These are phyloP conservation scores for Carassius carassius DNA, from an alignment of 2,113 vertebrate genomes.

Conservation along the genomic window DNA sequence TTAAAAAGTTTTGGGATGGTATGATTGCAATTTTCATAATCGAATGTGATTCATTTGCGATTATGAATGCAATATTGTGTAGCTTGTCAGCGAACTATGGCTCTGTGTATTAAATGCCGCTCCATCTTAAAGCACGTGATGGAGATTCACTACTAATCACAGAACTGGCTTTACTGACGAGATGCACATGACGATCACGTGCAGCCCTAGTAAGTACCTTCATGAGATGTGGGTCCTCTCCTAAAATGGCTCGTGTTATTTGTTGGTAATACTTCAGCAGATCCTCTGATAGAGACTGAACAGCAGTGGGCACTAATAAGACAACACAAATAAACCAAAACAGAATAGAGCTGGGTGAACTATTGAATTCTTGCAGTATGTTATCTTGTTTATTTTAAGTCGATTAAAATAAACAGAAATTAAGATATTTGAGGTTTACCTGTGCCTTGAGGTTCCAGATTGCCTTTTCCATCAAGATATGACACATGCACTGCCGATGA, in stretches of 20 bases:
- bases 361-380: background rate
- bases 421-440: slow-evolving; percentile 66
- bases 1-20: too few species aligned
- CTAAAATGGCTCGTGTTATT: slow-evolving; percentile 86
- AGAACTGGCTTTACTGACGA: too few species aligned
- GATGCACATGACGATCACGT: too few species aligned
- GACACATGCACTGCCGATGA: slow-evolving; percentile 82
- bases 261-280: slow-evolving; percentile 93
- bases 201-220: slow-evolving; percentile 72
- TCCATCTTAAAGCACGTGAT: too few species aligned
- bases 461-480: slow-evolving; percentile 90
- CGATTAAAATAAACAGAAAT: background rate
- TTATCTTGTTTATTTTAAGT: background rate
- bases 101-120: too few species aligned
- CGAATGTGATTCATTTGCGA: too few species aligned
- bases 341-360: background rate
- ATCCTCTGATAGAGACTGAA: slow-evolving; percentile 87
- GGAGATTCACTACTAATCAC: too few species aligned
- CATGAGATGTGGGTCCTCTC: slow-evolving; percentile 90
- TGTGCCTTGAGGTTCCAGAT: slow-evolving; percentile 85
- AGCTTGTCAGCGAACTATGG: too few species aligned
- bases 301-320: slow-evolving; percentile 81
- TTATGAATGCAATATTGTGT: too few species aligned
- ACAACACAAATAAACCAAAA: background rate
- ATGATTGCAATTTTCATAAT: too few species aligned